phyloP scores from a whole-genome alignment of 2,888 invertebrate genomes.

The Himalopsyche kuldschensis region DNA sequence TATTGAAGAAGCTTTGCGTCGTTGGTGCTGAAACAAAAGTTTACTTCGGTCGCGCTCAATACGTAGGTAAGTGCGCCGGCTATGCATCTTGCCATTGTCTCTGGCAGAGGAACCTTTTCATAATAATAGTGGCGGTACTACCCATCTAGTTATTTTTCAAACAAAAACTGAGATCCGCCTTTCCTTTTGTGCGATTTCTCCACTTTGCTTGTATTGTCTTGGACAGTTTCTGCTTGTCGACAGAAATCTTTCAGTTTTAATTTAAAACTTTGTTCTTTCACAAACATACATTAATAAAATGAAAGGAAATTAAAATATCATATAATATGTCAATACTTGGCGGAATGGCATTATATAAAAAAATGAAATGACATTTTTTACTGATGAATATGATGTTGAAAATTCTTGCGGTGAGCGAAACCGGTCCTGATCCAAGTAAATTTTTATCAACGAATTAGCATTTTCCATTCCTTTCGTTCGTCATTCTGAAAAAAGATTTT shows the following conservation, averaged over 20 bases:
- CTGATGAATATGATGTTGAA: too few species aligned
- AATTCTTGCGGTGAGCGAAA: too few species aligned
- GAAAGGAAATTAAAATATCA: too few species aligned
- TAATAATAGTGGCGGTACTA: background rate
- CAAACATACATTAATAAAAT: too few species aligned
- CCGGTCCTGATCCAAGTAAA: too few species aligned
- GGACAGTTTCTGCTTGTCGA: background rate
- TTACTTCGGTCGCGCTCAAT: background rate
- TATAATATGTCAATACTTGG: too few species aligned
- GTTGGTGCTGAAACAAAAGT: background rate
- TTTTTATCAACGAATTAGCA: too few species aligned
- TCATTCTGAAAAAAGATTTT: too few species aligned
- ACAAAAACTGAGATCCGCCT: background rate
- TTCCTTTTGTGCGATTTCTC: background rate
- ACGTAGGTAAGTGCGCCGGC: background rate
- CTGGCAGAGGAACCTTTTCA: background rate
- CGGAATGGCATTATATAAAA: too few species aligned
- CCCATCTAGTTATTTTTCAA: background rate
- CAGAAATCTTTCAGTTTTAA: background rate
- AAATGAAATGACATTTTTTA: too few species aligned
- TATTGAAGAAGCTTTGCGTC: background rate
- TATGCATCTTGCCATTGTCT: background rate
- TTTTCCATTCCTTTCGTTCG: too few species aligned
- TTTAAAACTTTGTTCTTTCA: too few species aligned
- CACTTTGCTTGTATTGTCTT: background rate